phyloP scores from a whole-genome alignment of 2,113 vertebrate genomes.

The Lonchura striata region DNA sequence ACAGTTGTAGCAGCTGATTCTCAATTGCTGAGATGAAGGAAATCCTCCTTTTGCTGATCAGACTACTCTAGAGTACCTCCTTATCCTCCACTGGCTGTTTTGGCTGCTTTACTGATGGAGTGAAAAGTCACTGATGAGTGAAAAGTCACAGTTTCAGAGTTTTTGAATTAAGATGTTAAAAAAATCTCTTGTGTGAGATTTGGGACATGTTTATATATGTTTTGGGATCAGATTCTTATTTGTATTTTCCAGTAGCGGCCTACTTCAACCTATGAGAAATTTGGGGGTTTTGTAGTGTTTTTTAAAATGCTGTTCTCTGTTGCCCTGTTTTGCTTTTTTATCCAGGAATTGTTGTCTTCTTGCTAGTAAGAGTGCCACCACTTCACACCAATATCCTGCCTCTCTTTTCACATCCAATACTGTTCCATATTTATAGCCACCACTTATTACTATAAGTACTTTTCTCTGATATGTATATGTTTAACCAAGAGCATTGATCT shows the following conservation, averaged over 20 bases:
- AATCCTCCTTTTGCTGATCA: not conserved
- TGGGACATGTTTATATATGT: not conserved
- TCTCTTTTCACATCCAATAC: not conserved
- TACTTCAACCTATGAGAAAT: not conserved
- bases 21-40: not conserved
- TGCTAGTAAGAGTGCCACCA: not conserved
- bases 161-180: not conserved
- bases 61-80: not conserved
- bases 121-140: no score
- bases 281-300: not conserved
- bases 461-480: not conserved
- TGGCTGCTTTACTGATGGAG: not conserved
- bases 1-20: not conserved
- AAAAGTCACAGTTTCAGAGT: not conserved
- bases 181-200: not conserved
- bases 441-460: not conserved
- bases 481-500: not conserved
- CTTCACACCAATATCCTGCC: not conserved
- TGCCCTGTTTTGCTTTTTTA: not conserved
- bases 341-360: not conserved
- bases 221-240: not conserved
- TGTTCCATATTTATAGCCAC: not conserved
- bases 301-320: not conserved
- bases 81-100: not conserved
- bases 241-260: not conserved